Percentiles rank a stretch among this genome's conserved stretches.
These are phyloP conservation scores for Colinus virginianus DNA, from an alignment of 2,113 vertebrate genomes.

Conservation along the genomic window DNA sequence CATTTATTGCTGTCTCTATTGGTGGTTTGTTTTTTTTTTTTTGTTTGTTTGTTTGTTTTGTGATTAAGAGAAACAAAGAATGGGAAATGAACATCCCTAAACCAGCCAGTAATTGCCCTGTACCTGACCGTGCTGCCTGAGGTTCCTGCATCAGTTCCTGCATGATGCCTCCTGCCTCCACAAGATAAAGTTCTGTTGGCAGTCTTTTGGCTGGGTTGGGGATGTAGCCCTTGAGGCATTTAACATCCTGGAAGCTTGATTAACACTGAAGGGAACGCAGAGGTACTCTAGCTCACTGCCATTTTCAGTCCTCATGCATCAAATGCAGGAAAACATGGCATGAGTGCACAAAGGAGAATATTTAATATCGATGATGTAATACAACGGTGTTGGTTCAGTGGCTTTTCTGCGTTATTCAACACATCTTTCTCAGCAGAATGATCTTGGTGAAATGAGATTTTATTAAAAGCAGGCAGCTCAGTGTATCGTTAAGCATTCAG, in stretches of 20 bases:
- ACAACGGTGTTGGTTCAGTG: background rate
- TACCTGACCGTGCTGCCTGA: background rate
- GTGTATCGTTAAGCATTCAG: conserved; percentile 26
- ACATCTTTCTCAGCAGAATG: conserved; percentile 52
- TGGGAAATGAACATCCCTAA: background rate
- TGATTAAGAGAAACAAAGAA: fast-evolving
- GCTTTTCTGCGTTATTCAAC: background rate
- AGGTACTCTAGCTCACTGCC: conserved; percentile 8
- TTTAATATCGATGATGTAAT: conserved; percentile 20
- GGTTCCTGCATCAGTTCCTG: fast-evolving
- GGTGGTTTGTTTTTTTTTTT: too few relatives aligned
- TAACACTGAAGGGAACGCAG: background rate
- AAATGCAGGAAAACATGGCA: background rate
- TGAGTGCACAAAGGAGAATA: conserved; percentile 34
- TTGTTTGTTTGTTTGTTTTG: background rate
- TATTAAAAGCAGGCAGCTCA: conserved; percentile 48
- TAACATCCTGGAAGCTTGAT: conserved; percentile 18
- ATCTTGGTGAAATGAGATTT: conserved; percentile 65
- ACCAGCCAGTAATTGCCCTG: background rate
- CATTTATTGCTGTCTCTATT: background rate
- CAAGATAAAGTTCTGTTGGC: conserved; percentile 8
- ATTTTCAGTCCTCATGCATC: background rate
- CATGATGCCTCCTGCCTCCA: background rate
- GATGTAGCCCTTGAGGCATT: conserved; percentile 26
- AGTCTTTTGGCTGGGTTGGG: background rate